phyloP scores from a whole-genome alignment of 2,888 invertebrate genomes.

The Chromoteleia sp. region DNA sequence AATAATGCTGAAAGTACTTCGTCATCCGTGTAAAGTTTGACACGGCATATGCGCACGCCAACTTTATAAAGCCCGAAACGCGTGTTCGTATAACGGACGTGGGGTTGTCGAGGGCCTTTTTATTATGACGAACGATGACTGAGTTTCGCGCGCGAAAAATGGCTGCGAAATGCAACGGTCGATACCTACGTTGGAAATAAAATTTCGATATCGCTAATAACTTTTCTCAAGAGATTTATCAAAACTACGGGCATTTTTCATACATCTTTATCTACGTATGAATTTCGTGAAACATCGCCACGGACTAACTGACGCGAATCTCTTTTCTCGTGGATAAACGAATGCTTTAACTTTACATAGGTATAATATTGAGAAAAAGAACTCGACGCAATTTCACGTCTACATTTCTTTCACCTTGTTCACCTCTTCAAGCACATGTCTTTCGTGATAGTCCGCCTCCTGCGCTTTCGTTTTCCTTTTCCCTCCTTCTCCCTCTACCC shows the following conservation, averaged over 20 bases:
- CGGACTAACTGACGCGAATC: background rate
- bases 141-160: constrained; percentile 63
- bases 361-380: too few relatives aligned
- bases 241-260: constrained; percentile 51
- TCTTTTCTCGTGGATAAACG: background rate
- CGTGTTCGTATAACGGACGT: constrained; percentile 69
- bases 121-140: constrained; percentile 75
- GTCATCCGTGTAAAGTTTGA: constrained; percentile 53
- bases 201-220: constrained; percentile 60
- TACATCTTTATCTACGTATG: constrained; percentile 4
- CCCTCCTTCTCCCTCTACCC: too few relatives aligned
- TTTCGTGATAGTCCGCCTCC: too few relatives aligned
- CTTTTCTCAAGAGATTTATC: constrained; percentile 62
- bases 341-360: too few relatives aligned
- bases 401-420: too few relatives aligned
- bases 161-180: constrained; percentile 35
- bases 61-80: constrained; percentile 58
- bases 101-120: constrained; percentile 70
- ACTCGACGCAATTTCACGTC: too few relatives aligned
- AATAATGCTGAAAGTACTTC: constrained; percentile 48
- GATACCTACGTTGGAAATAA: constrained; percentile 47
- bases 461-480: too few relatives aligned
- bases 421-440: too few relatives aligned
- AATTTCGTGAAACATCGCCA: constrained; percentile 2
- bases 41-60: constrained; percentile 23